Percentiles rank a stretch among this genome's conserved stretches.
These are phyloP conservation scores for Sesamia nonagrioides DNA, from an alignment of 1,140 invertebrate species.

Conservation along the genomic window DNA sequence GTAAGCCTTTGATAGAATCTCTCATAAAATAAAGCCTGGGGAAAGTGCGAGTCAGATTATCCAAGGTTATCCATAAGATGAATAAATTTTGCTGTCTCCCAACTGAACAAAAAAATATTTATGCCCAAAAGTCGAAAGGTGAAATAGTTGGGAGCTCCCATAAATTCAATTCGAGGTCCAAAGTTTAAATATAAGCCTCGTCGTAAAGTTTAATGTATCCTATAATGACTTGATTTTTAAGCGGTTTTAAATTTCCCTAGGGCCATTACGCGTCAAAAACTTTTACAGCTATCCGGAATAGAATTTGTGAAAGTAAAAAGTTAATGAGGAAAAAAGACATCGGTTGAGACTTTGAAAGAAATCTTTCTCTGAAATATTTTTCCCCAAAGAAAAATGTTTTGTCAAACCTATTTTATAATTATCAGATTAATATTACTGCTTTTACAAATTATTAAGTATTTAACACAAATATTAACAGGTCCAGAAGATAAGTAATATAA, in stretches of 20 bases:
- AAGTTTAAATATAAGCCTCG: slow-evolving; percentile 14
- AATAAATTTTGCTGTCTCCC: slow-evolving; percentile 43
- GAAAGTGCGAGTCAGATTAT: slow-evolving; percentile 46
- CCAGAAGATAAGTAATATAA: no score
- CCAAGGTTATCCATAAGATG: slow-evolving; percentile 37
- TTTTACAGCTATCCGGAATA: slow-evolving; percentile 20
- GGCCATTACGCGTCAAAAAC: slow-evolving; percentile 23
- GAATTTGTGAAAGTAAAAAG: slow-evolving; percentile 13
- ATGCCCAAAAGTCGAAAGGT: slow-evolving; percentile 17
- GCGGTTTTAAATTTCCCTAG: slow-evolving; percentile 23
- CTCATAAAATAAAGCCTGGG: slow-evolving; percentile 55
- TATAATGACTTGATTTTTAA: slow-evolving; percentile 41
- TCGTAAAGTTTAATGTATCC: slow-evolving; percentile 41
- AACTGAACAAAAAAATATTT: slow-evolving; percentile 34
- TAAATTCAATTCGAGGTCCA: slow-evolving; percentile 23
- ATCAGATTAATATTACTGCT: no score
- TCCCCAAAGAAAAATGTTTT: not conserved
- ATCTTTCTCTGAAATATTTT: slow-evolving; percentile 1
- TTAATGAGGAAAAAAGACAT: slow-evolving; percentile 25
- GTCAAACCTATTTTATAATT: no score
- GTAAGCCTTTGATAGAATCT: slow-evolving; percentile 57
- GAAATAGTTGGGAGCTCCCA: slow-evolving; percentile 21
- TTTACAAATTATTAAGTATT: no score
- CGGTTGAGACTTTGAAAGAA: not conserved
- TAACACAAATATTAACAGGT: no score